Percentiles rank a stretch among this genome's conserved stretches.
Conservation (phyloP, 2,888 invertebrate genomes). For the Aradus depressus region DNA sequence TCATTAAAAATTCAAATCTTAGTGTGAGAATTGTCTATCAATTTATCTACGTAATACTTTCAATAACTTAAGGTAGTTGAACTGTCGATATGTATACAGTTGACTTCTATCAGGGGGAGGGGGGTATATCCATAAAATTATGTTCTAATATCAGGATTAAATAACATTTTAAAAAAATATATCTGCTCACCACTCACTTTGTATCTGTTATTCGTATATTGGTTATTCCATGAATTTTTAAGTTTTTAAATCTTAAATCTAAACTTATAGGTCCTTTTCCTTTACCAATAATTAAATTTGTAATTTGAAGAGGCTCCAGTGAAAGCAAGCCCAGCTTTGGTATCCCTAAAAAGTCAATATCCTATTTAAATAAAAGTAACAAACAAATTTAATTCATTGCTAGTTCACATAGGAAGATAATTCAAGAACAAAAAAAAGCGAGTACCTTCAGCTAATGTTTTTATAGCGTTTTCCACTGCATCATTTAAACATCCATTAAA, state of each 20-base stretch:
- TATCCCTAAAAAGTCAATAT: constrained; percentile 5
- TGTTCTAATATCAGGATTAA: no score
- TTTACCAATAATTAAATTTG: constrained; percentile 19
- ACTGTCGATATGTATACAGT: no score
- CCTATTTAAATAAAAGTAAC: not conserved
- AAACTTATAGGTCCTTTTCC: constrained; percentile 22
- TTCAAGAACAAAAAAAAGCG: not conserved
- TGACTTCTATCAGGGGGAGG: no score
- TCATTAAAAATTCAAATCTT: no score
- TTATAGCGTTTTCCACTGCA: constrained; percentile 20
- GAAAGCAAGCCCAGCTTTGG: constrained; percentile 21
- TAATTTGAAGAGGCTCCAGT: constrained; percentile 23
- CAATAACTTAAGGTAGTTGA: no score
- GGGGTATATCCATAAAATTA: no score
- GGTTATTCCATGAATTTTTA: constrained; percentile 26
- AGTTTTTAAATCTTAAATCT: constrained; percentile 23
- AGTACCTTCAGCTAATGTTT: constrained; percentile 14
- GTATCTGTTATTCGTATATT: constrained; percentile 20
- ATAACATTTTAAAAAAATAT: no score
- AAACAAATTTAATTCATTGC: not conserved
- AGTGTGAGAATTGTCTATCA: no score
- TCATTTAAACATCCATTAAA: constrained; percentile 20
- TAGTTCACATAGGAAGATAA: not conserved
- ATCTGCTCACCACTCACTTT: constrained; percentile 20
- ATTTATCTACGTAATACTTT: no score